Evolutionary conservation across 2,888 invertebrate species (phyloP).

Genomic region (Microplitis deprimator): DNA sequence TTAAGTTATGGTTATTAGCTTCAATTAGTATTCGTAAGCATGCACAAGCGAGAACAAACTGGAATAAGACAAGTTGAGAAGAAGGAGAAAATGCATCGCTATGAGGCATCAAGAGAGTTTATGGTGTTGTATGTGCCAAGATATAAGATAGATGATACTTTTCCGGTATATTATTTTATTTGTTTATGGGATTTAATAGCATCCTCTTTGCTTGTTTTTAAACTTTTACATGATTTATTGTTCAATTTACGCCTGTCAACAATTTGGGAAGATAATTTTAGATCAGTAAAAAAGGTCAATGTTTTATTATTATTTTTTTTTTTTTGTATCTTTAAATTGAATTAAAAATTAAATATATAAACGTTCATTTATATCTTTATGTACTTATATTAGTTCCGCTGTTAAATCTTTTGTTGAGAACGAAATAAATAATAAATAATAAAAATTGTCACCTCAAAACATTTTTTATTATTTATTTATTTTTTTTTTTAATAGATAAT

Average conservation of each 20-base stretch:
- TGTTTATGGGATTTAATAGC: conserved; percentile 27
- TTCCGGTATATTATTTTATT: conserved; percentile 36
- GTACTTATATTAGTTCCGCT: too few relatives aligned
- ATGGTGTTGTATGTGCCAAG: conserved; percentile 16
- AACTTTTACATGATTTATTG: conserved; percentile 20
- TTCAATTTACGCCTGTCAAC: conserved; percentile 19
- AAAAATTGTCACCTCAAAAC: too few relatives aligned
- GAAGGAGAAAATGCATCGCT: neutral
- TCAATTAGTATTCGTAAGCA: conserved; percentile 44
- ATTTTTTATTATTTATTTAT: too few relatives aligned
- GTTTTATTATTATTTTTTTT: neutral
- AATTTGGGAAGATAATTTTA: conserved; percentile 10
- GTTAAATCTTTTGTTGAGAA: too few relatives aligned
- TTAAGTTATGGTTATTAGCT: conserved; percentile 39
- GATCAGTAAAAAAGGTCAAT: conserved; percentile 18
- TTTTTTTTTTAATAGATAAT: too few relatives aligned
- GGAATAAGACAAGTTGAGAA: neutral
- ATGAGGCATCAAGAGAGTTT: conserved; percentile 15
- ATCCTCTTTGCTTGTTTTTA: conserved; percentile 24
- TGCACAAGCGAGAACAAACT: neutral
- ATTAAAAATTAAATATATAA: neutral
- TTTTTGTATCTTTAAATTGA: neutral
- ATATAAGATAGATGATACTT: conserved; percentile 32
- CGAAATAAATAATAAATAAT: too few relatives aligned
- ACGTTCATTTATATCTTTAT: too few relatives aligned